Base-by-base conservation (phyloP, 2,797 vertebrate species). In the Chloroceryle inda region DNA sequence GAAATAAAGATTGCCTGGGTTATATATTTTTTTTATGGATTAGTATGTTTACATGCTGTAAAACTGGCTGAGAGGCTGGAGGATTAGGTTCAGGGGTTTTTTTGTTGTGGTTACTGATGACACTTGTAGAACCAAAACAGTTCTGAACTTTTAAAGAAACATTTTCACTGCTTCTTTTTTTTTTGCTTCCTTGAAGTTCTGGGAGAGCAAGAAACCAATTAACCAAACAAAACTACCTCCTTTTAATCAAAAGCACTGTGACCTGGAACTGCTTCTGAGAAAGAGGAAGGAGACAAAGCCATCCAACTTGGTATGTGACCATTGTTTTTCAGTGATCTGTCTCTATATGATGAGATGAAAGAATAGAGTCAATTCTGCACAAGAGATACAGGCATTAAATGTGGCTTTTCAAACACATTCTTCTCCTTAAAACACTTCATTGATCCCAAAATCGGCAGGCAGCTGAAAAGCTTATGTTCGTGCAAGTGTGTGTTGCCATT, bases 11-110 rank as follows among this genome's bases (percentile, higher is more conserved):
- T 64, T 58, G 5, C 9, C 21, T 56, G 20, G 13, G 3, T 17
- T 27, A 0, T 24, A 0, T 14, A 0, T 14, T n/a, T 64, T 84
- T 75, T 85, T 19, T 31, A 64, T 38, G 6, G 40, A 15, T 38
- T 64, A 24, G 2, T 64, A 27, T 13, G 18, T 50, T 38, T 77
- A 8, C 35, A 5, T 64, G 49, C 33, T 83, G 69, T 53, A 72
- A 77, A 76, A 61, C 15, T 42, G 27, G 6, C 33, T 53, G 49
- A 71, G 13, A 63, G 40, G 18, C 37, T 77, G 20, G 21, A 74
- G 8, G 45, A 50, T 45, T 68, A 6, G 4, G 9, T 45, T 80
- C 44, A 78, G 52, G 22, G 4, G 2, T 3, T 31, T 42, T 40
- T 50, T 69, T 61, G 20, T 45, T 84, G 33, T 1, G 3, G 23